phyloP scores from a whole-genome alignment of 2,797 vertebrate genomes.

The Microtus obscurus region DNA sequence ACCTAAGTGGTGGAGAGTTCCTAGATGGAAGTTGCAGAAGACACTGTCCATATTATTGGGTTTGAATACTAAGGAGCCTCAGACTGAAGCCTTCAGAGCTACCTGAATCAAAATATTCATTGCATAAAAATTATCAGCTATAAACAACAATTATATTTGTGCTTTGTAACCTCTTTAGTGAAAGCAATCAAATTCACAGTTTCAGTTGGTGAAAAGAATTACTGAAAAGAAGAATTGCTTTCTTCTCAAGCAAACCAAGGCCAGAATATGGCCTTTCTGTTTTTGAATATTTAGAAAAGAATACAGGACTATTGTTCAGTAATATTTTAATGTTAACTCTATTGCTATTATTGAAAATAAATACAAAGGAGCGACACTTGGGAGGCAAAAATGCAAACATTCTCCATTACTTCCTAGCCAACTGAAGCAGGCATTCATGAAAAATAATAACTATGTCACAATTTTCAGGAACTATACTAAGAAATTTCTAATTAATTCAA shows the following conservation, averaged over 20 bases:
- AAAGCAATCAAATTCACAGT: not conserved
- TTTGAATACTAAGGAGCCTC: not conserved
- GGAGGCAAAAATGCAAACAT: not conserved
- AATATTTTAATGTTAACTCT: not conserved
- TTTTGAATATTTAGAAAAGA: slow-evolving; percentile 30
- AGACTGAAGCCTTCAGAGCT: accelerated
- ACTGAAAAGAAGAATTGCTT: not conserved
- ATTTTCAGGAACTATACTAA: not conserved
- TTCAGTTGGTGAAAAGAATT: not conserved
- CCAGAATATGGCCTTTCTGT: not conserved
- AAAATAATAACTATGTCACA: not conserved
- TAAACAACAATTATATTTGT: not conserved
- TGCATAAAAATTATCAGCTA: not conserved
- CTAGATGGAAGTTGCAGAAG: not conserved
- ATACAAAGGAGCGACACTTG: not conserved
- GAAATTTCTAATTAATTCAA: not conserved
- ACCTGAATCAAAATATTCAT: not conserved
- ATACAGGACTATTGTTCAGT: not conserved
- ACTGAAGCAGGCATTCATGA: not conserved
- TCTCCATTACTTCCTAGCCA: not conserved
- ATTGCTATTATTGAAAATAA: slow-evolving; percentile 47
- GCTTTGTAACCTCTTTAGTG: not conserved
- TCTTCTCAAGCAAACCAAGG: not conserved
- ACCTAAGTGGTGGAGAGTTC: not conserved
- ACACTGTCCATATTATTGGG: not conserved